These are phyloP conservation scores for Drosophila kambysellisi DNA, from an alignment of 2,888 invertebrate species.

Conservation along the genomic window DNA sequence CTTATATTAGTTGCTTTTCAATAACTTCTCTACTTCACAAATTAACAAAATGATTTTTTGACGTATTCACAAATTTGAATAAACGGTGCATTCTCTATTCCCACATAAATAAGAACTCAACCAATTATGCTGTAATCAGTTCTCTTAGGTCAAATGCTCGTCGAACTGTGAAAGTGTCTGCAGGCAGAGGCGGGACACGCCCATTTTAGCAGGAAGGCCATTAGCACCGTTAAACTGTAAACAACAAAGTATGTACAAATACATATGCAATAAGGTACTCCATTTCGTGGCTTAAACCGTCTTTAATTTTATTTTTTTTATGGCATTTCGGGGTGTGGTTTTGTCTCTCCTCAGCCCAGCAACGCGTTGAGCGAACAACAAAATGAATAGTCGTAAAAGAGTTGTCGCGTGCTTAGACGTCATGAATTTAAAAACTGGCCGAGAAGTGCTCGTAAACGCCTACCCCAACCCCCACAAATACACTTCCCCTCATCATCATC, in stretches of 20 bases:
- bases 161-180: constrained; percentile 31
- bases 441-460: constrained; percentile 29
- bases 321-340: constrained; percentile 43
- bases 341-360: no score
- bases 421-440: constrained; percentile 68
- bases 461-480: not conserved
- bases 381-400: constrained; percentile 66
- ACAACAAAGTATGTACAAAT: constrained; percentile 11
- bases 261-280: not conserved
- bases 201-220: constrained; percentile 46
- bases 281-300: constrained; percentile 27
- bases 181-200: constrained; percentile 32
- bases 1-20: not conserved
- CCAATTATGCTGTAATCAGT: constrained; percentile 16
- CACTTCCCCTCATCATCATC: not conserved
- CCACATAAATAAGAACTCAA: not conserved
- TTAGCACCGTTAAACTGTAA: constrained; percentile 70
- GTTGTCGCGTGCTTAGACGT: constrained; percentile 69
- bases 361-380: constrained; percentile 38
- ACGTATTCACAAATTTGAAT: not conserved
- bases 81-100: not conserved
- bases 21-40: not conserved
- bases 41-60: not conserved
- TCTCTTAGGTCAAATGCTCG: constrained; percentile 22
- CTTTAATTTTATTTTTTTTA: constrained; percentile 21